Percentiles rank a stretch among this genome's conserved stretches.
Evolutionary conservation across 2,113 vertebrate species (phyloP).

Genomic region (Cyphomyrus discorhynchus): DNA sequence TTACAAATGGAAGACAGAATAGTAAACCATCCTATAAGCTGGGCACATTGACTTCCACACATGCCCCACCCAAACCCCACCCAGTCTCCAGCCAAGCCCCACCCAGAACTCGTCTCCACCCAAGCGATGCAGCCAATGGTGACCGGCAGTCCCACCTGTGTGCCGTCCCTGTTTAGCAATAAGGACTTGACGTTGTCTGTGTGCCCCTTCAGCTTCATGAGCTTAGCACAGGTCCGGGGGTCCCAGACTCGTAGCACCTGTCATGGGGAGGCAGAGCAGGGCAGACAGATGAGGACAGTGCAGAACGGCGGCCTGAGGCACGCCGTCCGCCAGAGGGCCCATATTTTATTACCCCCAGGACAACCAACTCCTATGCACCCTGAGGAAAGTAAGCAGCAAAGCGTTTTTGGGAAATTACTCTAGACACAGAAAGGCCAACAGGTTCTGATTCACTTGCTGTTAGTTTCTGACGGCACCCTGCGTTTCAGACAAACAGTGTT

Average conservation of each 20-base stretch:
- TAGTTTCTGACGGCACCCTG: neutral
- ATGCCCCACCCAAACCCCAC: neutral
- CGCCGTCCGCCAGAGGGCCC: neutral
- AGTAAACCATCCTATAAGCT: neutral
- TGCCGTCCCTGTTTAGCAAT: slow-evolving; percentile 89
- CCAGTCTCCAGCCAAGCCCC: neutral
- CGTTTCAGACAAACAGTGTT: neutral
- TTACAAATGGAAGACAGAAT: neutral
- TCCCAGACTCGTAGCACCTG: slow-evolving; percentile 96
- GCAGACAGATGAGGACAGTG: neutral
- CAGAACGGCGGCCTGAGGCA: neutral
- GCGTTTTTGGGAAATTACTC: neutral
- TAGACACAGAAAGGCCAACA: neutral
- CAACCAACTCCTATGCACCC: neutral
- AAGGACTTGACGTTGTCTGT: slow-evolving; percentile 93
- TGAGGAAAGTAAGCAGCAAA: neutral
- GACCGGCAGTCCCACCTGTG: slow-evolving; percentile 68
- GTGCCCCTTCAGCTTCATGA: slow-evolving; percentile 98
- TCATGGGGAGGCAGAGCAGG: neutral
- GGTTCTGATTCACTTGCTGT: neutral
- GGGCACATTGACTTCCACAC: neutral
- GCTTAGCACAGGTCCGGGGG: slow-evolving; percentile 90
- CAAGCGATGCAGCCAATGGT: neutral
- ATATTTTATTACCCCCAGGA: neutral
- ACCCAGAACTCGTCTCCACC: neutral